These are phyloP conservation scores for Xerus rutilus DNA, from an alignment of 2,797 vertebrate species.

Conservation along the genomic window DNA sequence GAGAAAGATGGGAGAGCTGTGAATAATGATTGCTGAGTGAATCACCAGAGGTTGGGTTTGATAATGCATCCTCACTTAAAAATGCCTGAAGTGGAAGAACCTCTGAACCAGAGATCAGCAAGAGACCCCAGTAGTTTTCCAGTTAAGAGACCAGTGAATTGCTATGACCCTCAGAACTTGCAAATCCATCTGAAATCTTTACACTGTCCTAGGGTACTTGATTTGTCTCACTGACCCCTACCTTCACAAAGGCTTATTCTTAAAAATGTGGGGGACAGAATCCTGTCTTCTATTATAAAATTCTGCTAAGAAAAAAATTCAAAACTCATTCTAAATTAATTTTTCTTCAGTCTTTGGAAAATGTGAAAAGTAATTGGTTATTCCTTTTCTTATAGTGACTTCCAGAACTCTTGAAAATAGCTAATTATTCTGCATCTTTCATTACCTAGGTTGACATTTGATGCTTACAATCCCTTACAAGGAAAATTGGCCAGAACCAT, in stretches of 20 bases:
- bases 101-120: not conserved
- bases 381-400: not conserved
- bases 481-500: not conserved
- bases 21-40: not conserved
- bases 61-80: not conserved
- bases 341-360: constrained; percentile 15
- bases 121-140: not conserved
- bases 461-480: not conserved
- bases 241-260: not conserved
- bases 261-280: not conserved
- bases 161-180: not conserved
- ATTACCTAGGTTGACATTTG: constrained; percentile 18
- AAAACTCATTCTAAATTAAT: not conserved
- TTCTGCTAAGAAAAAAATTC: not conserved
- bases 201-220: not conserved
- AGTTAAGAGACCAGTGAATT: not conserved
- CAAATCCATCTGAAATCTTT: not conserved
- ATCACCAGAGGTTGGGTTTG: not conserved
- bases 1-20: not conserved
- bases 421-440: constrained; percentile 8
- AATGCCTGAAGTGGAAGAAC: not conserved
- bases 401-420: not conserved
- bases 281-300: not conserved
- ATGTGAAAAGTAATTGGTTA: constrained; percentile 17
- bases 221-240: not conserved